These are phyloP conservation scores for Stegana nigrithorax DNA, from an alignment of 2,888 invertebrate genomes.

Conservation along the genomic window DNA sequence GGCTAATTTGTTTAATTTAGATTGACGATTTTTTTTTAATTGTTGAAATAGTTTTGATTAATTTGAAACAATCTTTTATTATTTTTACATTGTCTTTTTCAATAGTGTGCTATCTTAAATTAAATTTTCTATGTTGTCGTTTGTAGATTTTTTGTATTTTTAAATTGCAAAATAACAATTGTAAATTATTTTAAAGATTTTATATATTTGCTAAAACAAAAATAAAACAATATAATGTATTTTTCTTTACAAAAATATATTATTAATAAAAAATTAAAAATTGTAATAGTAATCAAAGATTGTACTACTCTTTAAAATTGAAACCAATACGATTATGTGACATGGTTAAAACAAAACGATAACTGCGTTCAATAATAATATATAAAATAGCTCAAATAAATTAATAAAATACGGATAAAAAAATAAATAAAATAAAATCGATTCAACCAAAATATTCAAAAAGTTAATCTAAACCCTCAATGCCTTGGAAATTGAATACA, in stretches of 20 bases:
- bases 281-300: background rate
- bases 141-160: background rate
- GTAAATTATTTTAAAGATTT: slow-evolving; percentile 13
- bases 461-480: too few relatives aligned
- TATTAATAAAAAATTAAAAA: slow-evolving; percentile 37
- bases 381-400: slow-evolving; percentile 14
- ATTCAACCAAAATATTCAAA: slow-evolving; percentile 8
- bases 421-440: background rate
- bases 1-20: background rate
- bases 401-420: background rate
- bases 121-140: slow-evolving; percentile 3
- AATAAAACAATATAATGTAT: slow-evolving; percentile 43
- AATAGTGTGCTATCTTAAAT: background rate
- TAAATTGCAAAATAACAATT: slow-evolving; percentile 1
- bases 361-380: background rate
- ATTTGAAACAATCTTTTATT: background rate
- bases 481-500: too few relatives aligned
- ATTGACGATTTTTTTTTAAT: background rate
- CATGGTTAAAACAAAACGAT: background rate
- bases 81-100: background rate
- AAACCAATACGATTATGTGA: background rate
- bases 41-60: background rate
- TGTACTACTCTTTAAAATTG: background rate
- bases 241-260: slow-evolving; percentile 57
- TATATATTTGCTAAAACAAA: slow-evolving; percentile 25